Evolutionary conservation across 2,888 invertebrate species (phyloP).

Genomic region (Bedellia somnulentella): DNA sequence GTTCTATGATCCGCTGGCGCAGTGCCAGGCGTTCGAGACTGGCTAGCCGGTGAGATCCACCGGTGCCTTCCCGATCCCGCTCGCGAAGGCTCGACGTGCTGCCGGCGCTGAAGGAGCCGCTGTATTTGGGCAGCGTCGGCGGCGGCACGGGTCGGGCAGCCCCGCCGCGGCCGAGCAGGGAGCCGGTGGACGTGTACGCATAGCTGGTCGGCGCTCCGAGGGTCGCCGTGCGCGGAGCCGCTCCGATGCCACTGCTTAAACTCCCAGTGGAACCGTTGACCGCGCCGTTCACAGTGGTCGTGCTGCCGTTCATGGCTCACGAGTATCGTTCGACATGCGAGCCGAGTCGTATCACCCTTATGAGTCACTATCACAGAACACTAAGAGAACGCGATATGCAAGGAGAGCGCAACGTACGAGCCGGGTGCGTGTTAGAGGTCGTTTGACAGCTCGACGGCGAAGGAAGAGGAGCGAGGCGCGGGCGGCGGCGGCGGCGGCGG

Average conservation of each 20-base stretch:
- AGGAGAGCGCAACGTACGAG: slow-evolving; percentile 36
- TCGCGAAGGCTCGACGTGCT: slow-evolving; percentile 65
- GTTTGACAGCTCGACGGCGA: slow-evolving; percentile 52
- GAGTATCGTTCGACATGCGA: slow-evolving; percentile 43
- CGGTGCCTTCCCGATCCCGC: slow-evolving; percentile 67
- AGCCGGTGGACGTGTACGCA: slow-evolving; percentile 65
- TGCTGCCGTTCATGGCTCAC: slow-evolving; percentile 57
- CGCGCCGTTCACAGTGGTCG: slow-evolving; percentile 53
- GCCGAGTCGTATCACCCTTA: slow-evolving; percentile 22
- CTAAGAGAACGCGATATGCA: slow-evolving; percentile 24
- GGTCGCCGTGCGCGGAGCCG: slow-evolving; percentile 49
- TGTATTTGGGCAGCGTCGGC: slow-evolving; percentile 78
- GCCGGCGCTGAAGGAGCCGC: slow-evolving; percentile 75
- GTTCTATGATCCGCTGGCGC: slow-evolving; percentile 79
- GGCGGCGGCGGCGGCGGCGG: slow-evolving; percentile 23
- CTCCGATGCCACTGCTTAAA: slow-evolving; percentile 44
- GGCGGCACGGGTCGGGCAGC: slow-evolving; percentile 74
- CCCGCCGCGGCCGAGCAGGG: slow-evolving; percentile 61
- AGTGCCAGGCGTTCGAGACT: slow-evolving; percentile 82
- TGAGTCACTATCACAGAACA: slow-evolving; percentile 41
- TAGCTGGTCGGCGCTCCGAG: slow-evolving; percentile 63
- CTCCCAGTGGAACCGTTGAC: slow-evolving; percentile 49
- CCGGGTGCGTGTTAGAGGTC: slow-evolving; percentile 54
- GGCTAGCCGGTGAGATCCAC: slow-evolving; percentile 77
- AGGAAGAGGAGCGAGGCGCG: slow-evolving; percentile 38